Base-by-base conservation (phyloP, 2,888 invertebrate genomes). In the Pollenia labialis region DNA sequence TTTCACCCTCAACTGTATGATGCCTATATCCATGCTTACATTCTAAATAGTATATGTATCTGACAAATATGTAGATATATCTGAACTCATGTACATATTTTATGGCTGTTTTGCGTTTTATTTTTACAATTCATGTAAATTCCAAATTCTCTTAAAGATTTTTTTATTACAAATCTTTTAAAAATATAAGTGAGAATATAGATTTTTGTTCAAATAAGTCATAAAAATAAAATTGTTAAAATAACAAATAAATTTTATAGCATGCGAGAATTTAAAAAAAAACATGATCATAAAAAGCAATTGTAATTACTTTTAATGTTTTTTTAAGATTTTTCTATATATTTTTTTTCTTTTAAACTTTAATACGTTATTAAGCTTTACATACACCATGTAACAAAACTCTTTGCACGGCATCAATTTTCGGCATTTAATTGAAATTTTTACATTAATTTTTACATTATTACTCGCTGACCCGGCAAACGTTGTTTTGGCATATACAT, bases 51-150 rank as follows among this genome's bases (percentile, higher is more conserved):
- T n/a, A 60, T 40, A 60, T 7, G 8, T 2, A 16, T n/a, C 10
- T 32, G 6, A 32, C 32, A 32, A 40, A 40, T 40, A n/a, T 23
- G 3, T 3, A 23, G 10, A 42, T 62, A 62, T 40, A 16, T 42
- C 42, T 62, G 16, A 62, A 62, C 42, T 42, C 42, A 32, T 32
- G 6, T 12, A 42, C 3, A 11, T 14, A 6, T 42, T 18, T 54
- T 16, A 18, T 54, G 16, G 4, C 11, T 42, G 10, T 16, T 54
- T 16, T 60, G 32, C 16, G 16, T 60, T 12, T n/a, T 14, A 1
- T 9, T 60, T n/a, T n/a, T 40, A 60, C n/a, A 62, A 42, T 42
- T 62, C 42, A 12, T 42, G n/a, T 62, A 62, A 62, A 62, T 62
- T 62, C 60, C 42, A 42, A 60, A 60, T n/a, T 42, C 40, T 54